Evolutionary conservation across 2,797 vertebrate genomes (phyloP).

Genomic region (Sebastes hopkinsi): DNA sequence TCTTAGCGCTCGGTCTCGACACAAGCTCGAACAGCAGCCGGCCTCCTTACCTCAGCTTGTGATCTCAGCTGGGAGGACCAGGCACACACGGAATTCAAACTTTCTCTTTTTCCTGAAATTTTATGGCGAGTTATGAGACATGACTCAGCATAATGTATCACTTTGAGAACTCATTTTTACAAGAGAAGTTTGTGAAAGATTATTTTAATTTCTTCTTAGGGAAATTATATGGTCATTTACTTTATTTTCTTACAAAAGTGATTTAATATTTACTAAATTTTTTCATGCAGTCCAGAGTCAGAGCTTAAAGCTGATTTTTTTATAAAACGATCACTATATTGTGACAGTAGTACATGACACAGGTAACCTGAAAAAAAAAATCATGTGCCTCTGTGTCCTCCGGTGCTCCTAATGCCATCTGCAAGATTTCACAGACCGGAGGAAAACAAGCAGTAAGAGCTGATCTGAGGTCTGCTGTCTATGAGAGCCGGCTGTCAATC

Average conservation of each 20-base stretch:
- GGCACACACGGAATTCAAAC: background rate
- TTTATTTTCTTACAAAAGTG: background rate
- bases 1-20: slow-evolving; percentile 30
- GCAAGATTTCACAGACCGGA: too few relatives aligned
- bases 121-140: slow-evolving; percentile 7
- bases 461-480: too few relatives aligned
- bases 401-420: too few relatives aligned
- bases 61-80: slow-evolving; percentile 38
- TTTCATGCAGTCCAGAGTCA: background rate
- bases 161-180: slow-evolving; percentile 6
- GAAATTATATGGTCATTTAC: slow-evolving; percentile 8
- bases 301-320: background rate
- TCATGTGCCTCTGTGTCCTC: too few relatives aligned
- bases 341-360: too few relatives aligned
- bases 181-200: background rate
- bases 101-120: background rate
- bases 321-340: too few relatives aligned
- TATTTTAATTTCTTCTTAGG: background rate
- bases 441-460: too few relatives aligned
- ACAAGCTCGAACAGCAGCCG: slow-evolving; percentile 2
- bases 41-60: slow-evolving; percentile 18
- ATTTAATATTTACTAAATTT: background rate
- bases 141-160: background rate
- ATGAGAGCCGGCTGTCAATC: too few relatives aligned
- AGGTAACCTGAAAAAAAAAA: too few relatives aligned